Evolutionary conservation across 1,140 invertebrate genomes (phyloP).

Genomic region (Euglossa dilemma): DNA sequence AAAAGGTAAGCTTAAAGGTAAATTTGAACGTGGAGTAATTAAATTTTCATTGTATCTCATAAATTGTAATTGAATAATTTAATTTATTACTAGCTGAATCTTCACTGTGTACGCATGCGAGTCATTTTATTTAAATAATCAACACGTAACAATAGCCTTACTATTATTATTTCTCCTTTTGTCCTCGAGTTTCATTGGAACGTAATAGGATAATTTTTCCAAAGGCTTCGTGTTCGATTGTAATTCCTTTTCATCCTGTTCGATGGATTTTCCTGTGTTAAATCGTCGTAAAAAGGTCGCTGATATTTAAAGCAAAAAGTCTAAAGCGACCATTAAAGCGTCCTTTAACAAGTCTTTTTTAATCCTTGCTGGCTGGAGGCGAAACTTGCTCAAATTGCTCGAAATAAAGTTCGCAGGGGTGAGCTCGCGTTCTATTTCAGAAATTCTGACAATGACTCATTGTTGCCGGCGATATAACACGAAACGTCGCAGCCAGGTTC

Average conservation of each 20-base stretch:
- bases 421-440: conserved; percentile 34
- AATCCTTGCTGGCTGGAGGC: background rate
- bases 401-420: conserved; percentile 13
- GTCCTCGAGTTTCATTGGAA: background rate
- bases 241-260: background rate
- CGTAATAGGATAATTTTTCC: background rate
- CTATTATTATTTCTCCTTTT: background rate
- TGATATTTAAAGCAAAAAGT: background rate
- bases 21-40: background rate
- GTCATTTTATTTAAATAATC: background rate
- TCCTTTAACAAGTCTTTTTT: conserved; percentile 9
- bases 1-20: background rate
- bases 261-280: background rate
- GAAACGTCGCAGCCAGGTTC: conserved; percentile 36
- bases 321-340: background rate
- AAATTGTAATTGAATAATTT: background rate
- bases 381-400: background rate
- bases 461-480: conserved; percentile 34
- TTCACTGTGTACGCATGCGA: background rate
- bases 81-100: background rate
- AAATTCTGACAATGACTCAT: conserved; percentile 56
- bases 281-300: background rate
- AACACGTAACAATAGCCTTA: background rate
- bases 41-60: conserved; percentile 6
- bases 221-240: background rate